Evolutionary conservation across 2,888 invertebrate genomes (phyloP).

Genomic region (Heteromurus nitidus): DNA sequence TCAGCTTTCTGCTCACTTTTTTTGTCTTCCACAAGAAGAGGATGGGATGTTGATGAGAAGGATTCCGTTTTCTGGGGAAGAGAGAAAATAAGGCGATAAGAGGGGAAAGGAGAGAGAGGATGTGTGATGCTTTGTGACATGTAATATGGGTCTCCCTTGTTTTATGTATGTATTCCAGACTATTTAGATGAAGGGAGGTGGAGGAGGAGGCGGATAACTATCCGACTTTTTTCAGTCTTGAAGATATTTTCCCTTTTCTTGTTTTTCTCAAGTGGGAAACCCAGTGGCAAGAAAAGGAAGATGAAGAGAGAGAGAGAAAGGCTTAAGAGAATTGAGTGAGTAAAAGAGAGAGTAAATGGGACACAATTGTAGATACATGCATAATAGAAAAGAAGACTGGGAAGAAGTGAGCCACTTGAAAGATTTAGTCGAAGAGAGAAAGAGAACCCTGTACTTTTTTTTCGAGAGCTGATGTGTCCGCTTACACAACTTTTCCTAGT

Average conservation of each 20-base stretch:
- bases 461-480: not conserved
- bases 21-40: too few species aligned
- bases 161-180: too few species aligned
- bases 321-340: constrained; percentile 16
- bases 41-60: not conserved
- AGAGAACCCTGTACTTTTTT: not conserved
- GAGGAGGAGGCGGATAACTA: not conserved
- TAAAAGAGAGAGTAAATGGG: constrained; percentile 28
- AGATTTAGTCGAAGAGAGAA: constrained; percentile 14
- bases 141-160: too few species aligned
- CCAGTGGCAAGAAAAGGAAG: not conserved
- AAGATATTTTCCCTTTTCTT: not conserved
- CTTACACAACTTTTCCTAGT: not conserved
- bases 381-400: constrained; percentile 6
- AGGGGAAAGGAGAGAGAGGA: not conserved
- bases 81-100: not conserved
- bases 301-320: not conserved
- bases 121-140: not conserved
- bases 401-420: constrained; percentile 34
- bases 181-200: too few species aligned
- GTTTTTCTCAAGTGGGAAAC: not conserved
- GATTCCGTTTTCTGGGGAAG: constrained; percentile 4
- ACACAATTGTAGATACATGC: constrained; percentile 29
- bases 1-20: too few species aligned
- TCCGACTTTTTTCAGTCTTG: not conserved